Conservation (phyloP, 1,140 invertebrate species). For the Dendrolimus kikuchii region DNA sequence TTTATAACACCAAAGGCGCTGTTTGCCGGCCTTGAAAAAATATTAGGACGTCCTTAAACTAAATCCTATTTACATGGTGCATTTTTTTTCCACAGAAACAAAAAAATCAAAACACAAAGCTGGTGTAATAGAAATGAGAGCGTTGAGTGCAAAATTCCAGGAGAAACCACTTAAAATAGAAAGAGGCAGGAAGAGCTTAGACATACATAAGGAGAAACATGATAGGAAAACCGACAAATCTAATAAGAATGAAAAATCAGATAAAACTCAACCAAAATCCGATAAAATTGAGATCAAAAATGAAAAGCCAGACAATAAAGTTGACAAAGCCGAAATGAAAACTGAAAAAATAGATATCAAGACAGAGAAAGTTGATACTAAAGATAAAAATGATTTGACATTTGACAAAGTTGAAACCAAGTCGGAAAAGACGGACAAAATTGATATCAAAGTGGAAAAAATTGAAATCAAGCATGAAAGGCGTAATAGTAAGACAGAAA, state of each 20-base stretch:
- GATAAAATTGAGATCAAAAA: conserved; percentile 5
- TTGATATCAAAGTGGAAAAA: conserved; percentile 5
- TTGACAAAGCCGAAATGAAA: conserved; percentile 17
- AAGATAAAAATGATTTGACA: conserved; percentile 5
- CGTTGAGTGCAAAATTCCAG: conserved; percentile 56
- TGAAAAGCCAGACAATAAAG: conserved; percentile 3
- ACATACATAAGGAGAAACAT: conserved; percentile 33
- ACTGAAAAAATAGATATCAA: conserved; percentile 11
- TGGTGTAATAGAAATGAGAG: conserved; percentile 69
- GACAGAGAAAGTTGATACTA: conserved; percentile 7
- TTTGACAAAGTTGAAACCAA: conserved; percentile 6
- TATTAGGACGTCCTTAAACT: background rate
- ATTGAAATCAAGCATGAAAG: conserved; percentile 1
- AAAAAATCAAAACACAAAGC: conserved; percentile 58
- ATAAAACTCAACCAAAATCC: conserved; percentile 5
- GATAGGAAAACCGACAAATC: conserved; percentile 40
- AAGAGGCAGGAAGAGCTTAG: conserved; percentile 41
- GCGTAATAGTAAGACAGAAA: conserved; percentile 6
- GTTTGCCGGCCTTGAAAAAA: no score
- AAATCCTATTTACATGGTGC: background rate
- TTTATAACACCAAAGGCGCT: no score
- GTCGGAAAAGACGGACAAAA: conserved; percentile 10
- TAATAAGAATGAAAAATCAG: conserved; percentile 17
- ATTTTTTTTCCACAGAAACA: conserved; percentile 33
- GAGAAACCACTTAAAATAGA: conserved; percentile 46